Conservation (phyloP, 2,888 invertebrate species). For the Cybosia mesomella region DNA sequence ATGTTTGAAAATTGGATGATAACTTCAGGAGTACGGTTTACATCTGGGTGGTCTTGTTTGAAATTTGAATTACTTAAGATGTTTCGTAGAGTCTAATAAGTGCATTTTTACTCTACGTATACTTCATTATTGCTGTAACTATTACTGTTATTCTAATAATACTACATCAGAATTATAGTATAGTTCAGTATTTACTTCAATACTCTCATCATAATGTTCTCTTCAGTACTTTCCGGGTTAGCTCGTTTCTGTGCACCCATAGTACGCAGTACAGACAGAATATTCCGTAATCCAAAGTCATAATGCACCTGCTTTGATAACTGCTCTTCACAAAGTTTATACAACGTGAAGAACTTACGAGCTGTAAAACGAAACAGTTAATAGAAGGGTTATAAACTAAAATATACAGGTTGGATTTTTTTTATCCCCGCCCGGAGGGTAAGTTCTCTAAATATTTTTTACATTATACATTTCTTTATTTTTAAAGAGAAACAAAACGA, state of each 20-base stretch:
- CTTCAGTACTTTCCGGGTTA: constrained; percentile 94
- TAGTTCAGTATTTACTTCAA: constrained; percentile 79
- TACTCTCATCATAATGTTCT: constrained; percentile 96
- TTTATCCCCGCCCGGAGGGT: too few species aligned
- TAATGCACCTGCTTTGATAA: constrained; percentile 96
- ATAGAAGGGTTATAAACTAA: not conserved
- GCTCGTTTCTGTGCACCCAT: constrained; percentile 93
- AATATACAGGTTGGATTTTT: too few species aligned
- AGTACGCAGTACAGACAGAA: constrained; percentile 92
- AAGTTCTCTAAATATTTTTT: too few species aligned
- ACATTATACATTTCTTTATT: too few species aligned
- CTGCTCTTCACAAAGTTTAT: constrained; percentile 96
- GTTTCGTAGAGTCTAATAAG: too few species aligned
- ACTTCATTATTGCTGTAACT: too few species aligned
- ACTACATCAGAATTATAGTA: not conserved
- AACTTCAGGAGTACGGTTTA: too few species aligned
- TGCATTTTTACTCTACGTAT: too few species aligned
- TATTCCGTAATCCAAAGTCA: constrained; percentile 94
- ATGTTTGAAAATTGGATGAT: too few species aligned
- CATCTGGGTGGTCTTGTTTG: too few species aligned
- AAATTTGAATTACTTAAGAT: too few species aligned
- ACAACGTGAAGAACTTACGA: constrained; percentile 94
- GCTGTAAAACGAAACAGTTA: constrained; percentile 62
- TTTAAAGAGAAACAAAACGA: too few species aligned
- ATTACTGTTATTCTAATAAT: not conserved